Evolutionary conservation across 2,888 invertebrate species (phyloP).

Genomic region (Ectemnius continuus): DNA sequence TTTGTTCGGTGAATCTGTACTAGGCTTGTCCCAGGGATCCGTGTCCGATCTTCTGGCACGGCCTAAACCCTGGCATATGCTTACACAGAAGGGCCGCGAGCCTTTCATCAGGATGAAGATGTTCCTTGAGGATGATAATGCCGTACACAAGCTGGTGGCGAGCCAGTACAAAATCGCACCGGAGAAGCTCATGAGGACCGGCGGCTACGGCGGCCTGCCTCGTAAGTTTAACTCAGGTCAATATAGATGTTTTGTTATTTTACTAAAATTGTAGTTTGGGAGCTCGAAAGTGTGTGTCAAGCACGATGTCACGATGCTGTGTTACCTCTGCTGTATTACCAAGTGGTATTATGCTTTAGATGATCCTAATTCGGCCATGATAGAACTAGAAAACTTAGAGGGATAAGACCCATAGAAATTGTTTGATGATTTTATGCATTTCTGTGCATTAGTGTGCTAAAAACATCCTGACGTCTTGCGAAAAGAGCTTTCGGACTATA

Average conservation of each 20-base stretch:
- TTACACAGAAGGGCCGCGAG: constrained; percentile 97
- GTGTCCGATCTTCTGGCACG: constrained; percentile 98
- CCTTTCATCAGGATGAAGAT: constrained; percentile 99
- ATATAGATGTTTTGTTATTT: constrained; percentile 77
- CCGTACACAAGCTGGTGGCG: constrained; percentile 96
- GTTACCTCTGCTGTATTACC: neutral
- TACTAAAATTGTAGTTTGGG: constrained; percentile 59
- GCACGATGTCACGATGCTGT: constrained; percentile 28
- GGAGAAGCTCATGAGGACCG: constrained; percentile 97
- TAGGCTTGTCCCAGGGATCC: constrained; percentile 97
- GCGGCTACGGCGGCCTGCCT: constrained; percentile 92
- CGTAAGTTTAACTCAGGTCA: constrained; percentile 82
- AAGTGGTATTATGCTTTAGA: neutral
- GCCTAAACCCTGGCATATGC: constrained; percentile 99
- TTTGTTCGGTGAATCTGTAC: constrained; percentile 98
- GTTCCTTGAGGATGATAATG: constrained; percentile 97
- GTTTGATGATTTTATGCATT: neutral
- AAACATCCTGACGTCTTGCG: constrained; percentile 37
- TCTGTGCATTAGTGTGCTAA: constrained; percentile 11
- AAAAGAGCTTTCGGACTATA: constrained; percentile 63
- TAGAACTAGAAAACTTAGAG: too few species aligned
- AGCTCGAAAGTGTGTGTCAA: constrained; percentile 49
- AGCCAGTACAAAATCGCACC: constrained; percentile 99
- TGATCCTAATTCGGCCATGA: too few species aligned
- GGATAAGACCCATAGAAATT: neutral